Percentiles rank a stretch among this genome's conserved stretches.
These are phyloP conservation scores for Drosophila nigrodunni DNA, from an alignment of 1,140 invertebrate genomes.

Conservation along the genomic window DNA sequence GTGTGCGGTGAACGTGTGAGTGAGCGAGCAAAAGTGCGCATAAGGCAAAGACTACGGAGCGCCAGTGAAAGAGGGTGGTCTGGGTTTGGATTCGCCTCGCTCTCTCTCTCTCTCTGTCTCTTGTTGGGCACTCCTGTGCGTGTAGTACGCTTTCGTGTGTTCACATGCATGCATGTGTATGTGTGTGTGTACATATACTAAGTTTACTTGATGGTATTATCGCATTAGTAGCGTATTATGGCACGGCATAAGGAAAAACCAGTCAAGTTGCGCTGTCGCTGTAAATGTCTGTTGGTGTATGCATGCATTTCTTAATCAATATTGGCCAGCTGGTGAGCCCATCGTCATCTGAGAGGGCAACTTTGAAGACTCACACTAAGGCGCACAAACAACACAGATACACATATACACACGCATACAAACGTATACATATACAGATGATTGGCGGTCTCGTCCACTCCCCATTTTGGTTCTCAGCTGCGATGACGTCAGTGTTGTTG, in stretches of 20 bases:
- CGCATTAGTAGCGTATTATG: slow-evolving; percentile 66
- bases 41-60: slow-evolving; percentile 46
- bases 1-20: slow-evolving; percentile 1
- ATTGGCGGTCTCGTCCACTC: slow-evolving; percentile 72
- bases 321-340: slow-evolving; percentile 63
- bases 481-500: slow-evolving; percentile 81
- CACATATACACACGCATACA: slow-evolving; percentile 32
- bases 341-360: slow-evolving; percentile 42
- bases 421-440: slow-evolving; percentile 48
- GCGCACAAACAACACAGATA: slow-evolving; percentile 6
- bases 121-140: slow-evolving; percentile 34
- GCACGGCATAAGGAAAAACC: slow-evolving; percentile 45
- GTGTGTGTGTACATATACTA: slow-evolving; percentile 20
- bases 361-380: slow-evolving; percentile 9
- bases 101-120: slow-evolving; percentile 6
- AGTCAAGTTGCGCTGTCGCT: slow-evolving; percentile 27
- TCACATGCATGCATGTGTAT: not conserved
- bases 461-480: slow-evolving; percentile 76
- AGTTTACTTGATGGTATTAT: slow-evolving; percentile 68
- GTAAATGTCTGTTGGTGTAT: slow-evolving; percentile 2
- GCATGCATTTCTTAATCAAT: slow-evolving; percentile 63
- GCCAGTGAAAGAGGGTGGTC: slow-evolving; percentile 70
- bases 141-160: slow-evolving; percentile 22
- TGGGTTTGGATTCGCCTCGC: slow-evolving; percentile 12
- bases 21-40: slow-evolving; percentile 68